These are phyloP conservation scores for Jordanella pulchra DNA, from an alignment of 2,797 vertebrate species.

Conservation along the genomic window DNA sequence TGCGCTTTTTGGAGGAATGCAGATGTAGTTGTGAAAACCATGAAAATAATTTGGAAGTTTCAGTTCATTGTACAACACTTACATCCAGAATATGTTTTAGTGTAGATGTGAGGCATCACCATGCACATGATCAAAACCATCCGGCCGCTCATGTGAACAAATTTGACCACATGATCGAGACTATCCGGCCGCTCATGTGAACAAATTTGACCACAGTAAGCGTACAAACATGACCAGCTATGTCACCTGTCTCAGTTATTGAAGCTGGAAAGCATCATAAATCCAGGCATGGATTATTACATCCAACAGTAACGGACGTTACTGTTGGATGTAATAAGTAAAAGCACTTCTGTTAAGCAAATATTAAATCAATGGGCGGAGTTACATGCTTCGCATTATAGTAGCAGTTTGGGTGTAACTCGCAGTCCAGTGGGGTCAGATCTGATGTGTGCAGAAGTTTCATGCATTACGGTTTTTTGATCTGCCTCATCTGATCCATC, in stretches of 20 bases:
- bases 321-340: slow-evolving; percentile 37
- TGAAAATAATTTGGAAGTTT: not conserved
- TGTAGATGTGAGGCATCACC: not conserved
- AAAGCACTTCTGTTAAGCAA: slow-evolving; percentile 45
- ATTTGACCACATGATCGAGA: not conserved
- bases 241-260: not conserved
- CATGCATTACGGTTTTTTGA: not conserved
- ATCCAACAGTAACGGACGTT: no score
- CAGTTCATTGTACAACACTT: not conserved
- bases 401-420: slow-evolving; percentile 13
- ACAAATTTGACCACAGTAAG: not conserved
- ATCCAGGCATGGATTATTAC: not conserved
- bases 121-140: not conserved
- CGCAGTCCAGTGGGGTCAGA: not conserved
- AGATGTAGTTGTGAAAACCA: no score
- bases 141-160: slow-evolving; percentile 1
- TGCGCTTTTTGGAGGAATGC: not conserved
- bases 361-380: slow-evolving; percentile 37
- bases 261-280: not conserved
- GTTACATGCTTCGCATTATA: slow-evolving; percentile 22
- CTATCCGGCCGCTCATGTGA: slow-evolving; percentile 1
- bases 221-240: slow-evolving; percentile 5
- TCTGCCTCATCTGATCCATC: not conserved
- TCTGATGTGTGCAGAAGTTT: slow-evolving; percentile 5
- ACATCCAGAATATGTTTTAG: not conserved